A percentile compares a stretch with the other conserved stretches of the same genome.
Evolutionary conservation across 2,888 invertebrate species (phyloP).

Genomic region (Zele albiditarsus): DNA sequence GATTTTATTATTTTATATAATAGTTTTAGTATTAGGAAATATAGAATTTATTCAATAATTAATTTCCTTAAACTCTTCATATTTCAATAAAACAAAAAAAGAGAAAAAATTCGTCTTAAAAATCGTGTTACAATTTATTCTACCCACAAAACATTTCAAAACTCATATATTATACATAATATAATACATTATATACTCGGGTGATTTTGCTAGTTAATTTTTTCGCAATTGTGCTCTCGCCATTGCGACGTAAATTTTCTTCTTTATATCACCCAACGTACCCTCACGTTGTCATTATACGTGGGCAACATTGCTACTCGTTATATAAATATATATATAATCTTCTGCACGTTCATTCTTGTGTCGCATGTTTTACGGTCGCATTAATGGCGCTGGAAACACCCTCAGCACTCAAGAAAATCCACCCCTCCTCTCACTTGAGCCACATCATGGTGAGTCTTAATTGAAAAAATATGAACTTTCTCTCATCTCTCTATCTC

Average conservation of each 20-base stretch:
- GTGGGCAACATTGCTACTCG: background rate
- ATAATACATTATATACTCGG: background rate
- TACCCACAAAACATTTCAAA: too few relatives aligned
- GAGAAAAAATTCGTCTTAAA: too few relatives aligned
- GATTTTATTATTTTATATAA: too few relatives aligned
- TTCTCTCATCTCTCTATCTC: slow-evolving; percentile 53
- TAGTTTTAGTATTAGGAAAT: too few relatives aligned
- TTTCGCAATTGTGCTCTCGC: background rate
- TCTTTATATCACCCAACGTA: slow-evolving; percentile 14
- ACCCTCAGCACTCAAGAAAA: slow-evolving; percentile 49
- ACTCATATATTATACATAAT: too few relatives aligned
- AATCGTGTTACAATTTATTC: too few relatives aligned
- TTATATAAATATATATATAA: background rate
- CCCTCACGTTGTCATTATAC: background rate
- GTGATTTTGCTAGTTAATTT: slow-evolving; percentile 23
- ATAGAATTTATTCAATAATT: too few relatives aligned
- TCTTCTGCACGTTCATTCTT: slow-evolving; percentile 10
- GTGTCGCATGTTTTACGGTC: slow-evolving; percentile 57
- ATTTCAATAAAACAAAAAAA: too few relatives aligned
- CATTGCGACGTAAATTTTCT: slow-evolving; percentile 20
- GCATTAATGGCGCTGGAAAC: slow-evolving; percentile 65
- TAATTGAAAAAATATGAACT: slow-evolving; percentile 73
- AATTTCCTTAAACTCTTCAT: too few relatives aligned
- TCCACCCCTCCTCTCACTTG: slow-evolving; percentile 42
- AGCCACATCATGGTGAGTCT: slow-evolving; percentile 55